Conservation (phyloP, 92 coral and sea anemone genomes). For the Actinernus sp. region DNA sequence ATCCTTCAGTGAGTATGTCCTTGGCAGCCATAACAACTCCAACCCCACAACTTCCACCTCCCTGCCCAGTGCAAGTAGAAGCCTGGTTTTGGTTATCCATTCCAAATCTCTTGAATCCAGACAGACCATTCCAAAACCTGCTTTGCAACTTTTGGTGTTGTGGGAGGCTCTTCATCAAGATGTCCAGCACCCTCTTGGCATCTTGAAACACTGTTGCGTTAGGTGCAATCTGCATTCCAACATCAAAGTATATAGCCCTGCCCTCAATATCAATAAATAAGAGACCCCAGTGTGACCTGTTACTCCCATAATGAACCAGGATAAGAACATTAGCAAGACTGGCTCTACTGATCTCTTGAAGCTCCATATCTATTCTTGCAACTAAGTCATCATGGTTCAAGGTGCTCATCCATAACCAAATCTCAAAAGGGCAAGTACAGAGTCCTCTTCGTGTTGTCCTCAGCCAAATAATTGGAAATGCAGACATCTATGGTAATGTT, state of each 20-base stretch:
- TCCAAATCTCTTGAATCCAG: background rate
- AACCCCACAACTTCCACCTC: background rate
- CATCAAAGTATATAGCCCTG: slow-evolving; percentile 11
- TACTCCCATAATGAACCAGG: background rate
- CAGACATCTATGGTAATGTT: slow-evolving; percentile 30
- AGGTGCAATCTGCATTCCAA: slow-evolving; percentile 10
- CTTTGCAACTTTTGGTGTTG: background rate
- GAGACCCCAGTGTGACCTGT: slow-evolving; percentile 27
- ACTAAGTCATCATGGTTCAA: background rate
- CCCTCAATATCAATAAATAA: slow-evolving; percentile 5
- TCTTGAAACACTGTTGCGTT: background rate
- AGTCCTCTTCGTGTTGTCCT: slow-evolving; percentile 10
- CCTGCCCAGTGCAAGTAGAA: background rate
- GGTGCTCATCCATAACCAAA: slow-evolving; percentile 18
- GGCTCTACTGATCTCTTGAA: background rate
- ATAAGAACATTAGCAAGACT: background rate
- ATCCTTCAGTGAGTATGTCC: background rate
- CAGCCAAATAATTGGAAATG: slow-evolving; percentile 7
- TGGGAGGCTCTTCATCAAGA: background rate
- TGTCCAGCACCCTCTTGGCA: background rate
- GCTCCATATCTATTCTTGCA: background rate
- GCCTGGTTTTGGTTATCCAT: background rate
- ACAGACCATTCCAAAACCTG: background rate
- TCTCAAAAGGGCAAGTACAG: no score
- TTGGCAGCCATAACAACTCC: background rate